Base-by-base conservation (phyloP, 2,113 vertebrate genomes). In the Protobothrops flavoviridis region DNA sequence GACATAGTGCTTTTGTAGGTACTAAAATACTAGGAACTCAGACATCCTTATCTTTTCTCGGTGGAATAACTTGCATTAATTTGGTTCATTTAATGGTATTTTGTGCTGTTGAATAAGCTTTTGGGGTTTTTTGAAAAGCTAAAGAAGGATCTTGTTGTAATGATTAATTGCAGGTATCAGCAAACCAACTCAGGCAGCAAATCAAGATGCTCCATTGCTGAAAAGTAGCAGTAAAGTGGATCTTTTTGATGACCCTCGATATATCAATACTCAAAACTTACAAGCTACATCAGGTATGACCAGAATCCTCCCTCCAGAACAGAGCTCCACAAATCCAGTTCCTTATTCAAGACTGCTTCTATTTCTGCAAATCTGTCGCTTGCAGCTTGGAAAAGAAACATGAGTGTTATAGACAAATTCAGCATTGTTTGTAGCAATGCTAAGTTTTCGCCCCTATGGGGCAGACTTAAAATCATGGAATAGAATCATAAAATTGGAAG, bases 231-330 rank as follows among this genome's bases (percentile, higher is more conserved):
- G 96, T 94, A 97, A 87, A 93, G 48, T 94, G 91, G 97, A 98
- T 91, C 97, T 98, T 90, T 98, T 98, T 86, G 98, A 98, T 33
- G 98, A 98, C 74, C 98, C 97, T 0, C 97, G 97, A 96, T 98
- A 98, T 93, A 98, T 98, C 94, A 98, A 98, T 91, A 98, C 97
- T 0, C 98, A 97, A 94, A 93, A 93, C 88, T 93, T 97, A 64
- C 97, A 97, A 55, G 56, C 97, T 0, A 45, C 95, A 53, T 93
- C 93, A 43, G 95, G 94, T 88, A 81, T 95, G 69, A 87, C 96
- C 88, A 91, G 87, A 2, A 88, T 88, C 69, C 87, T 95, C 86
- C 93, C 94, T 92, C 0, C 96, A 24, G 3, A 92, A 29, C 95
- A 95, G 93, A 81, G 5, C 33, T 94, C 92, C 1, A 96, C 93